These are phyloP conservation scores for Olivierus martensii DNA, from an alignment of 1,140 invertebrate species.

Conservation along the genomic window DNA sequence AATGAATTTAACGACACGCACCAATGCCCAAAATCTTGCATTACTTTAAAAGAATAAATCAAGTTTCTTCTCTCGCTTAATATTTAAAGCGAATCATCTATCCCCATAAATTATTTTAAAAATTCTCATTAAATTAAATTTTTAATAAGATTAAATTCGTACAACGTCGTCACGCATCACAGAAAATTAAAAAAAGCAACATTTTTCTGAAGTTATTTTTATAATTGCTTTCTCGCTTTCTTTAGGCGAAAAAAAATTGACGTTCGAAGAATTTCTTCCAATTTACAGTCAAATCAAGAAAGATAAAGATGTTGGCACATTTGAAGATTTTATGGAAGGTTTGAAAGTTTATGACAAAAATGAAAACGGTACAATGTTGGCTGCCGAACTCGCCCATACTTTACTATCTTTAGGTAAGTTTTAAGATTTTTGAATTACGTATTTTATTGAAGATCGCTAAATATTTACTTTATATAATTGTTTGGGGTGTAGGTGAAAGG, in stretches of 20 bases:
- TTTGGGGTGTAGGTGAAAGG: conserved; percentile 43
- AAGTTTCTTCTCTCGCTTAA: no score
- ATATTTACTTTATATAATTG: not conserved
- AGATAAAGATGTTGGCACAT: conserved; percentile 93
- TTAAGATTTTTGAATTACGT: not conserved
- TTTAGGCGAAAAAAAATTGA: conserved; percentile 61
- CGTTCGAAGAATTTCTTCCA: conserved; percentile 93
- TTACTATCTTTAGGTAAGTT: conserved; percentile 65
- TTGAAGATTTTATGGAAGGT: conserved; percentile 98
- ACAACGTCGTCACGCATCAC: no score
- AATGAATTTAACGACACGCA: no score
- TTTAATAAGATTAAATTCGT: no score
- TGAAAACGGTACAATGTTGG: conserved; percentile 91
- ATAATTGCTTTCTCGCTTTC: not conserved
- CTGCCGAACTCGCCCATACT: conserved; percentile 91
- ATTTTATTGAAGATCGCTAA: not conserved
- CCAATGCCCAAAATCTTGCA: no score
- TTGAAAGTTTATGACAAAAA: conserved; percentile 97
- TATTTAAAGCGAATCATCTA: no score
- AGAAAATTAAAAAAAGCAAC: no score
- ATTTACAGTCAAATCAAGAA: conserved; percentile 92
- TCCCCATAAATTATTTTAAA: no score
- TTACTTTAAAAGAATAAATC: no score
- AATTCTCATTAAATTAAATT: no score
- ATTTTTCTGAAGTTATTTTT: not conserved